Evolutionary conservation across 1,140 invertebrate species (phyloP), one percentile per base, ranked within the genome.

Genomic region (Lerema accius): DNA sequence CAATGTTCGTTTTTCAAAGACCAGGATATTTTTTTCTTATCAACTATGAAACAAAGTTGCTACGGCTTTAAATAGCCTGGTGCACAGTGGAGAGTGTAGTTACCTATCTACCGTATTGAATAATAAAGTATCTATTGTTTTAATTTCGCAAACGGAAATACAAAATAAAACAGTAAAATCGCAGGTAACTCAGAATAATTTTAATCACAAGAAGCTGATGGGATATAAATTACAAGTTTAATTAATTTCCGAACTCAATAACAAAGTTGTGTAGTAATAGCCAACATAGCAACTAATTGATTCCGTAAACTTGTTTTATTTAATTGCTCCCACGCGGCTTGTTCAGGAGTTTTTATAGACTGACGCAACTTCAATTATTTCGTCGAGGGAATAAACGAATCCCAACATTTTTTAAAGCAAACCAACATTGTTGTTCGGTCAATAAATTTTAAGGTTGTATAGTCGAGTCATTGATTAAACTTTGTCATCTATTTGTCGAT

Each of bases 261-360:
- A 80, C 70, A 73, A 76, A 32, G 59, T 78, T 78, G 65, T 73
- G 71, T 78, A 76, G 71, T 78, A 77, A 76, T 76, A 61, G 67
- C 53, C 73, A 75, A 77, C 70, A 79, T 82, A 76, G 77, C 76
- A 76, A 76, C 74, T 83, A 83, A 85, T 82, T 79, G 74, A 80
- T 78, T 83, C 76, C 61, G 69, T 75, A 74, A 79, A 85, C 69
- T 83, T 82, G 71, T 80, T 78, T 80, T 70, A 84, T 82, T 84
- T 80, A 83, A 83, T 83, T 76, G 70, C 70, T 78, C 68, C 70
- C 71, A 65, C 62, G 66, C 61, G 68, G 65, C 69, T 61, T 65
- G 32, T 28, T 51, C 53, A 9, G 28, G 53, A 32, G 53, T 45
- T 58, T 58, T 45, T 58, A 56, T 43, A 28, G 53, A 48, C 45